These are phyloP conservation scores for Myodes glareolus DNA, from an alignment of 2,113 vertebrate genomes.

Conservation along the genomic window DNA sequence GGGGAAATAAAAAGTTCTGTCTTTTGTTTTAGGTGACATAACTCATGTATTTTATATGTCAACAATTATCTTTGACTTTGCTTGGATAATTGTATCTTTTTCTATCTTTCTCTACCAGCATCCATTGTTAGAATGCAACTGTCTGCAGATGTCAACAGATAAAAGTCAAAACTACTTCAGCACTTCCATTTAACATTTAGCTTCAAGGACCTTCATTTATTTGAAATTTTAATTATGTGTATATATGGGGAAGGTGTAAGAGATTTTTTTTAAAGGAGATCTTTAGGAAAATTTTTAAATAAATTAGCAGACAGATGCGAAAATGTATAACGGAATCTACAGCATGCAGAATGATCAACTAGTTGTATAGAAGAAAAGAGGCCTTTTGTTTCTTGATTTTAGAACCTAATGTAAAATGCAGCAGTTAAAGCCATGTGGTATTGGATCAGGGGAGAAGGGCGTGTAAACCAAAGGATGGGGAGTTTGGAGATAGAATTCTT, in stretches of 20 bases:
- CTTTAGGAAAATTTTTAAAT: not conserved
- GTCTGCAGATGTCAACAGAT: not conserved
- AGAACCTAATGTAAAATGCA: not conserved
- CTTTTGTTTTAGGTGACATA: slow-evolving; percentile 6
- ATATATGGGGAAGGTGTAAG: not conserved
- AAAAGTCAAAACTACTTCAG: not conserved
- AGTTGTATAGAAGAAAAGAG: not conserved
- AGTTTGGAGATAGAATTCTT: not conserved
- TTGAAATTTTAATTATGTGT: not conserved
- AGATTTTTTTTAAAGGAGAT: not conserved
- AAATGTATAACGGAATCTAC: not conserved
- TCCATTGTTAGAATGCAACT: not conserved
- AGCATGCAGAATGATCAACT: not conserved
- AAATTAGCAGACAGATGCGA: not conserved
- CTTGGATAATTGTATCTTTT: not conserved
- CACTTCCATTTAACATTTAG: not conserved
- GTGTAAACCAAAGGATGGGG: not conserved
- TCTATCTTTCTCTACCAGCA: not conserved
- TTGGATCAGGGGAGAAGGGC: not conserved
- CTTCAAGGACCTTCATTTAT: too few relatives aligned
- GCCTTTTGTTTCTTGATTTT: not conserved
- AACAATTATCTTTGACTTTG: not conserved
- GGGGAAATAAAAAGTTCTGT: not conserved
- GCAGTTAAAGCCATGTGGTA: not conserved
- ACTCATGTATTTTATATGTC: not conserved